These are phyloP conservation scores for Acanthurus tractus DNA, from an alignment of 2,797 vertebrate species.

Conservation along the genomic window DNA sequence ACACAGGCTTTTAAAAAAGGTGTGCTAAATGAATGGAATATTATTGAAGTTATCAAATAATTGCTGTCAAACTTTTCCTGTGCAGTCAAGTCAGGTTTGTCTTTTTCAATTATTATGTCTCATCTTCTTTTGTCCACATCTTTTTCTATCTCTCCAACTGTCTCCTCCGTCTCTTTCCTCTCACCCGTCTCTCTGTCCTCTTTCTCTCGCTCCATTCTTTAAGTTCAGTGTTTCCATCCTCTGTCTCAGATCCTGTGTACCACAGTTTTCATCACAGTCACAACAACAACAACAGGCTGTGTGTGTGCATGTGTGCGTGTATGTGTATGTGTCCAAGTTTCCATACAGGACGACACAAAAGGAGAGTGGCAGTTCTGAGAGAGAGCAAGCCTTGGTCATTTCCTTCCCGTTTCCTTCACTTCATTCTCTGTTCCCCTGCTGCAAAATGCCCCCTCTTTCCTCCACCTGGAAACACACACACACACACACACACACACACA, in stretches of 20 bases:
- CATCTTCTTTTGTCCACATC: background rate
- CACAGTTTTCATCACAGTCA: conserved; percentile 49
- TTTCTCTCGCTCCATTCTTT: conserved; percentile 16
- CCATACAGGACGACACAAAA: conserved; percentile 71
- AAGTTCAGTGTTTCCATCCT: conserved; percentile 51
- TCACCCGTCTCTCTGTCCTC: background rate
- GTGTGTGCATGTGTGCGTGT: conserved; percentile 19
- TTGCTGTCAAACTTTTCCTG: conserved; percentile 5
- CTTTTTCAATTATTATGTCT: background rate
- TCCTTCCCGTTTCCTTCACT: conserved; percentile 88
- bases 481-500: conserved; percentile 23
- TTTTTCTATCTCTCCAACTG: background rate
- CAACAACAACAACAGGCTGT: conserved; percentile 63
- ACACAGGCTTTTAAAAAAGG: conserved; percentile 23
- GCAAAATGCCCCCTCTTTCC: conserved; percentile 75
- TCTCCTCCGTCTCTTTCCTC: background rate
- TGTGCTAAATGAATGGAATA: conserved; percentile 14
- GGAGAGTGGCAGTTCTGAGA: conserved; percentile 72
- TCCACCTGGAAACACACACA: conserved; percentile 69
- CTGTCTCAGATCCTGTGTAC: conserved; percentile 69
- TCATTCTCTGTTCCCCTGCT: conserved; percentile 76
- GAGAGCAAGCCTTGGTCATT: conserved; percentile 78
- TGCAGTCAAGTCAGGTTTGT: background rate
- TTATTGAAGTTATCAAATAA: background rate
- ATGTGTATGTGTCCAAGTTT: conserved; percentile 64